Evolutionary conservation across 2,797 vertebrate genomes (phyloP), one percentile per base, ranked within the genome.

Genomic region (Sebastes baramenuke): DNA sequence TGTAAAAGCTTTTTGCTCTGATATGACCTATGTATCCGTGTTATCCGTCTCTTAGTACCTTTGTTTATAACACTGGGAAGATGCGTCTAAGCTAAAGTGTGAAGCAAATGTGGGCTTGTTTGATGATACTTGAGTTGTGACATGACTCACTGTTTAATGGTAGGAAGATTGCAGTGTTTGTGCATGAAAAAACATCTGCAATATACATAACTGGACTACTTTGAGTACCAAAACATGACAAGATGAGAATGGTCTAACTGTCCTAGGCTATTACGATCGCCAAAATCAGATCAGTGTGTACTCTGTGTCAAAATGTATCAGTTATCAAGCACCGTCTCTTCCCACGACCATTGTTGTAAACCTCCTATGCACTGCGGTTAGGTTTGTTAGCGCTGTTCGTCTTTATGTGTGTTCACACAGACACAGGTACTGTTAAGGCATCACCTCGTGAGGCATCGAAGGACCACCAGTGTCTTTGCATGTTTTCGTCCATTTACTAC

Each of bases 301-400:
- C 46, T 66, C 14, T 34, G 2, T 10, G 10, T 66, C 4, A 56
- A 68, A 54, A 42, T 29, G 4, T 16, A 27, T 72, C 30, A 29
- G 5, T 75, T 62, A 34, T 72, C 30, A 42, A 78, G 86, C 25
- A 65, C 68, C 55, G 8, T 79, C 68, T 81, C 69, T 69, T 75
- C 67, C 49, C 65, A 34, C 24, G 27, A 32, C 46, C 24, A 62
- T 69, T 71, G 60, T 77, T 75, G 46, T 81, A 82, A 79, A 70
- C 80, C 75, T 82, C 88, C 92, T 94, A 94, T 94, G 94, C 93
- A 93, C 90, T 90, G 80, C 79, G 70, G 58, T 79, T 77, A 67
- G 59, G 84, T 71, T 75, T 76, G 64, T 87, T 75, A 34, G 69
- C 75, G 62, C 74, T 42, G 66, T 84, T 88, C 77, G 86, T 91